Base-by-base conservation (phyloP, 2,888 invertebrate species). In the Drosophila trichaetosa region DNA sequence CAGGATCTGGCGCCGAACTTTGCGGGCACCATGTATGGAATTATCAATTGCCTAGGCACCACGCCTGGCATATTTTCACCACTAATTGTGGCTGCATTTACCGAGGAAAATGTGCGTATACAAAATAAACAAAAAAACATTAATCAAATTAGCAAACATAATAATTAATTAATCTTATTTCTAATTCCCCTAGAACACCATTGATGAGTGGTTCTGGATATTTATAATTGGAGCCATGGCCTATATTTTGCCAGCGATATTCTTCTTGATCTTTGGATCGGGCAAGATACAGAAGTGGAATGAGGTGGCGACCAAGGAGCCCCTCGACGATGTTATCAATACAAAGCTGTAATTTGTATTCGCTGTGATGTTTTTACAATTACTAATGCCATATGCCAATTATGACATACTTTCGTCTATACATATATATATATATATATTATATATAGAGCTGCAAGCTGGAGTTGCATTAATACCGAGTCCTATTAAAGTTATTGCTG, bases 1-100 rank as follows among this genome's bases (percentile, higher is more conserved):
- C 95, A 97, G 94, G 96, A 96, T 92, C 92, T 97, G 65, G 95
- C 96, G 0, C 96, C 96, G 0, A 96, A 95, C 83, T 96, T 94
- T 87, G 96, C 96, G 2, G 96, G 96, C 48, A 95, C 96, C 18
- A 91, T 97, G 13, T 96, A 96, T 79, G 96, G 96, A 8, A 95
- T 96, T 2, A 96, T 96, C 62, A 97, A 96, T 89, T 96, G 96
- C 68, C 93, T 96, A 71, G 96, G 96, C 24, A 95, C 95, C 57
- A 94, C 95, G 0, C 94, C 96, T 0, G 96, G 96, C 16, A 95
- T 97, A 74, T 95, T 96, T 63, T 94, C 96, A n/a, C 95, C 96
- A 0, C 93, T 95, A 73, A 93, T 96, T 69, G 96, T 96, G 29
- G 96, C 96, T 1, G 84, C 83, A 18, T 93, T 92, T 64, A 92